Evolutionary conservation across 2,113 vertebrate species (phyloP).

Genomic region (Gorsachius goisagi): DNA sequence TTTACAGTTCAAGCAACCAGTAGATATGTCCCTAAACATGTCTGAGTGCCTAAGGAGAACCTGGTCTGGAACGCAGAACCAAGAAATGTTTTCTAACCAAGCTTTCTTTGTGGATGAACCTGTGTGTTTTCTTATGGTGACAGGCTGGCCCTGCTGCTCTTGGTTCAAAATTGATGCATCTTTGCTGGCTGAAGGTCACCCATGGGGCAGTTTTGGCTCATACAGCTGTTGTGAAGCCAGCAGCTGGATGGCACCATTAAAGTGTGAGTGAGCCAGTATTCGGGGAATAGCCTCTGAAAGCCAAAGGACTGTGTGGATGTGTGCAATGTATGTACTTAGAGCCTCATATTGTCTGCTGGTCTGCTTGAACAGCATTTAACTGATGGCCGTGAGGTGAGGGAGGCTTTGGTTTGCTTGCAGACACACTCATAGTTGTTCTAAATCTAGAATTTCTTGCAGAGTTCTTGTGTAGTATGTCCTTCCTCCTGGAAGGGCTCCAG

Average conservation of each 20-base stretch:
- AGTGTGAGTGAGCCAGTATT: not conserved
- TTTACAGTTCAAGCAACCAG: not conserved
- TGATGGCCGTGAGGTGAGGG: not conserved
- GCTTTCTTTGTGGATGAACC: not conserved
- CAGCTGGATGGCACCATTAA: not conserved
- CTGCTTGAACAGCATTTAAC: not conserved
- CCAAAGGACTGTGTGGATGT: not conserved
- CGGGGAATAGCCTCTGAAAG: not conserved
- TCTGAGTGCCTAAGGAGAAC: not conserved
- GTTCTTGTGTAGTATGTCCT: not conserved
- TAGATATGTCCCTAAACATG: not conserved
- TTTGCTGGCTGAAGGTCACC: not conserved
- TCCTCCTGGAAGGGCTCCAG: slow-evolving; percentile 4
- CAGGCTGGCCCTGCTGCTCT: not conserved
- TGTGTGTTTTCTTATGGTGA: not conserved
- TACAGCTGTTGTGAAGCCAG: not conserved
- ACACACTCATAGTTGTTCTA: not conserved
- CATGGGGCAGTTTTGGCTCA: not conserved
- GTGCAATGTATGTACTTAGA: rapidly evolving
- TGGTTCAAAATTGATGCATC: not conserved
- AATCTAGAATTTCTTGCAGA: not conserved
- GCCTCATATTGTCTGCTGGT: not conserved
- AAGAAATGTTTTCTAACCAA: not conserved
- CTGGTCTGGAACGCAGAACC: not conserved
- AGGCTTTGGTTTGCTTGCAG: not conserved